These are phyloP conservation scores for Isichthys henryi DNA, from an alignment of 2,113 vertebrate genomes.

Conservation along the genomic window DNA sequence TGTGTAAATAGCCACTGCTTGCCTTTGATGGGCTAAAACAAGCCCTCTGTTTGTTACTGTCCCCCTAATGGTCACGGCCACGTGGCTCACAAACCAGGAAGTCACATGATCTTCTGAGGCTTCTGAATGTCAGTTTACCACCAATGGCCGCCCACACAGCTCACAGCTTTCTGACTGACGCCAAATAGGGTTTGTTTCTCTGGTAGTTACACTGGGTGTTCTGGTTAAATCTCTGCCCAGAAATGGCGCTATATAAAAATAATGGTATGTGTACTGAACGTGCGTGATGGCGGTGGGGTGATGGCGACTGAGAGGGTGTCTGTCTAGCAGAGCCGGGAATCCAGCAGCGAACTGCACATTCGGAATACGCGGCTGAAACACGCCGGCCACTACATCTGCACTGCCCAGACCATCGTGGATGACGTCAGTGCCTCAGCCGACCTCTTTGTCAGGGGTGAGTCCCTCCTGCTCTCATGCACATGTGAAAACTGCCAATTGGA, in stretches of 20 bases:
- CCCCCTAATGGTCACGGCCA: not conserved
- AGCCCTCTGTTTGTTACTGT: not conserved
- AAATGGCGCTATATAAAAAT: not conserved
- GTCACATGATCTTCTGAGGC: not conserved
- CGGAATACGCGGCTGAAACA: constrained; percentile 81
- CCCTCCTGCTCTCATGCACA: not conserved
- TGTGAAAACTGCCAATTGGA: not conserved
- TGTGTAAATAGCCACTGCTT: not conserved
- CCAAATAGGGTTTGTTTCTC: not conserved
- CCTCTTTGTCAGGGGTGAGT: constrained; percentile 89
- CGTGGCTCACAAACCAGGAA: not conserved
- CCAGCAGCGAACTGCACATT: constrained; percentile 79
- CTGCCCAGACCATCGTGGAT: constrained; percentile 87
- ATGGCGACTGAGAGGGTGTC: constrained; percentile 17
- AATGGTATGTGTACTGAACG: not conserved
- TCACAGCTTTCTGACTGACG: not conserved
- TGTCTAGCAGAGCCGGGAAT: constrained; percentile 66
- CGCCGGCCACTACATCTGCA: constrained; percentile 82
- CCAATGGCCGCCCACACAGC: not conserved
- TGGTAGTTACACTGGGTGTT: not conserved
- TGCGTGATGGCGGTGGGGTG: not conserved
- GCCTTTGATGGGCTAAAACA: not conserved
- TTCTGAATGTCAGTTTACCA: not conserved
- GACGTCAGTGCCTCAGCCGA: constrained; percentile 79
- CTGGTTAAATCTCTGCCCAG: not conserved